Base-by-base conservation (phyloP, 2,888 invertebrate genomes). In the Clivina fossor region DNA sequence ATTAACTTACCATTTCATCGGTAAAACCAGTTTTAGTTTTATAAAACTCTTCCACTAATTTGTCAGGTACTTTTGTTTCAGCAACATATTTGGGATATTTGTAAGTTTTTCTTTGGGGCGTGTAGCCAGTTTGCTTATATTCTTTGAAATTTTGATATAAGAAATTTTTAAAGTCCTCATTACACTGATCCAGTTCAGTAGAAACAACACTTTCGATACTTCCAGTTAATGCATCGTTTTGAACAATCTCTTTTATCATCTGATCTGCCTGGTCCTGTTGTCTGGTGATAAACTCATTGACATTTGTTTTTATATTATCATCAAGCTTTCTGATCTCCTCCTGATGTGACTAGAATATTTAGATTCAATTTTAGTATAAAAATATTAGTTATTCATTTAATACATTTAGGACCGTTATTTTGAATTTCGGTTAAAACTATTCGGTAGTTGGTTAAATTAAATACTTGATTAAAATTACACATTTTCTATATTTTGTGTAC, bases 41-140 rank as follows among this genome's bases (percentile, higher is more conserved):
- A 0, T 85, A 74, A 69, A 81, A 84, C 38, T 84, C 73, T 40
- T 78, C 76, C 18, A 90, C 75, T 22, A 90, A 80, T 1, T 80
- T 72, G 15, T 80, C 80, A 67, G 86, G 86, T 0, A 88, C 87
- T 0, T 88, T 88, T 0, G 89, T 88, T 58, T 79, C 75, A 0
- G 76, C 79, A 63, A 90, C 70, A 9, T 68, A 60, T 28, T 80
- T 78, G 8, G 90, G 87, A 75, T 83, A 88, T 0, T 71, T 68
- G 70, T 82, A 89, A 32, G 81, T 77, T 46, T 74, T 76, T 37
- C 85, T 82, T 0, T 76, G 76, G 0, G 90, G 90, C 0, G 91
- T 91, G 40, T 75, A 67, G 50, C 74, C 75, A 2, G 74, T 74
- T 7, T 73, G 66, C 2, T 66, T 63, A 55, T 75, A 75, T 0